Evolutionary conservation across 1,140 invertebrate genomes (phyloP).

Genomic region (Scaptomyza graminum): DNA sequence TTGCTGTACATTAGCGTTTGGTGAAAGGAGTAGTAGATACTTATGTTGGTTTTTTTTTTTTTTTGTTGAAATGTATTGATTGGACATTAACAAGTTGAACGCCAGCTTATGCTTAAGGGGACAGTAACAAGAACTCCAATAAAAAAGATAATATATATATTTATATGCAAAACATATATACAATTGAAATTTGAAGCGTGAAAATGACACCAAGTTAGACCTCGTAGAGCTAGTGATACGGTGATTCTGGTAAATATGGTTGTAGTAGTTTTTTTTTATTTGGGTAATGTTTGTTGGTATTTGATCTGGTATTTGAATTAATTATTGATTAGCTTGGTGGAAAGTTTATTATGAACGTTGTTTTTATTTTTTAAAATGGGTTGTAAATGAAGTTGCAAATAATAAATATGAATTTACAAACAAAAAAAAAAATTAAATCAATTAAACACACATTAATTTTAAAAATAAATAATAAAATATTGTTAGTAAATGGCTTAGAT

Average conservation of each 20-base stretch:
- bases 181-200: constrained; percentile 68
- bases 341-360: constrained; percentile 52
- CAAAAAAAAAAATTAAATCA: not conserved
- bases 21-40: constrained; percentile 42
- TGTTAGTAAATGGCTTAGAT: constrained; percentile 1
- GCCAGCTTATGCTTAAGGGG: constrained; percentile 33
- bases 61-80: constrained; percentile 50
- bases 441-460: not conserved
- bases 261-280: constrained; percentile 44
- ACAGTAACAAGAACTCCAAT: constrained; percentile 48
- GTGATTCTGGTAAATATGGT: constrained; percentile 62
- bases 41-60: constrained; percentile 22
- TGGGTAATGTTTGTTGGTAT: constrained; percentile 65
- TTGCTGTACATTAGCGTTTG: constrained; percentile 58
- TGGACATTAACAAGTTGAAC: constrained; percentile 59
- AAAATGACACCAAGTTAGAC: constrained; percentile 81
- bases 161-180: constrained; percentile 26
- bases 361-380: constrained; percentile 42
- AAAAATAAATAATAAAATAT: constrained; percentile 10
- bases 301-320: constrained; percentile 48
- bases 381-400: constrained; percentile 39
- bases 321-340: constrained; percentile 70
- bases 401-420: constrained; percentile 15
- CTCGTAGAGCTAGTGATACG: constrained; percentile 80
- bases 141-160: constrained; percentile 32